phyloP scores from a whole-genome alignment of 1,140 invertebrate genomes.

The Drosophila pallidifrons region DNA sequence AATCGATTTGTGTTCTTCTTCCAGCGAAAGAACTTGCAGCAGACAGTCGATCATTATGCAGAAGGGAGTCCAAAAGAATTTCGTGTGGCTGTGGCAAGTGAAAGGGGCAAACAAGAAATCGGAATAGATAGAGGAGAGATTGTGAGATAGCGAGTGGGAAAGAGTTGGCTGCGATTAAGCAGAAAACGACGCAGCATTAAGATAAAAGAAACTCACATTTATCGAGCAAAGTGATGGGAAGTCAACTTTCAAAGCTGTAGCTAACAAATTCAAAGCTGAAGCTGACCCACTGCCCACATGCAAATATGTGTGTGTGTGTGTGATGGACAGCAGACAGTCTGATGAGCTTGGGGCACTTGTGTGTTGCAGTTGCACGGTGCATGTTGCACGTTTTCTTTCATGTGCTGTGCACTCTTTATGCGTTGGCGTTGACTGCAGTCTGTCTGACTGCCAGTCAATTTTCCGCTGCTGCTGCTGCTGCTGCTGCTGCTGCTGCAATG shows the following conservation, averaged over 20 bases:
- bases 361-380: conserved; percentile 21
- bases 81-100: neutral
- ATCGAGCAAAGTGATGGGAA: conserved; percentile 27
- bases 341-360: conserved; percentile 29
- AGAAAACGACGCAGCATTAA: conserved; percentile 25
- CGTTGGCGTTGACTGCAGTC: conserved; percentile 77
- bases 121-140: neutral
- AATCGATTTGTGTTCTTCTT: conserved; percentile 78
- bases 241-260: conserved; percentile 34
- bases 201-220: conserved; percentile 27
- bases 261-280: conserved; percentile 5
- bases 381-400: conserved; percentile 26
- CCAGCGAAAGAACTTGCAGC: conserved; percentile 43
- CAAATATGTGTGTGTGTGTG: conserved; percentile 46
- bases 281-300: conserved; percentile 79
- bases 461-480: conserved; percentile 12
- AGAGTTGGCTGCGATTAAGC: conserved; percentile 15
- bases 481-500: neutral
- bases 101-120: conserved; percentile 4
- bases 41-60: neutral
- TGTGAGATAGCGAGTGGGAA: neutral
- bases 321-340: conserved; percentile 36
- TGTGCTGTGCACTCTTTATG: conserved; percentile 42
- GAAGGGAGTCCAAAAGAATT: neutral
- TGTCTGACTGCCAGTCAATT: conserved; percentile 32